Base-by-base conservation (phyloP, 1,140 invertebrate genomes). In the Chironomus tepperi region DNA sequence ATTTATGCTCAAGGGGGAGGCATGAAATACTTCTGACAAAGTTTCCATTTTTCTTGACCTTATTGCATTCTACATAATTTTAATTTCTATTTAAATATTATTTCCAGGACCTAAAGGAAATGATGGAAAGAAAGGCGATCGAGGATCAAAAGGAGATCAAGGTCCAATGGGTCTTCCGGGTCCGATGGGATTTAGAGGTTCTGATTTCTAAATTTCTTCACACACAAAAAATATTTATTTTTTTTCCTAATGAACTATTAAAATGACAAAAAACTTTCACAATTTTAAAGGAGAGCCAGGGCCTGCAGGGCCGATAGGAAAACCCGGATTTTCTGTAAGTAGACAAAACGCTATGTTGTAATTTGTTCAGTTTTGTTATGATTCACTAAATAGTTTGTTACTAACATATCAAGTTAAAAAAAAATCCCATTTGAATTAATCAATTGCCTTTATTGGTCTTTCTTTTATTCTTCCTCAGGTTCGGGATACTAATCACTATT, bases 91-190 rank as follows among this genome's bases (percentile, higher is more conserved):
- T 67, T 67, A n/a, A 78, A 85, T 91, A 81, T 92, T 93, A 74
- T 91, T 93, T 0, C 92, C 93, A 79, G 94, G 93, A 43, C 82
- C 86, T 16, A 86, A 90, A 67, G 94, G 92, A 65, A 80, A 90
- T 47, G 92, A 94, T 78, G 95, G 95, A 77, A 84, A 87, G 73
- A 96, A 96, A 85, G 95, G 95, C 78, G 91, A 93, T 77, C 93
- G 94, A 84, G 95, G 95, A 74, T 86, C 88, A 73, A 95, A 93
- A 84, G 95, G 95, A 74, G 93, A 96, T 84, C 89, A 91, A 73
- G 95, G 95, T 78, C 94, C 94, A 73, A 97, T 97, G 93, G 95
- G 95, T 81, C 86, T 97, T 81, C 95, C 95, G 7, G 42, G 42
- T 7, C 42, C 34, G 1, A 73, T 73, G 42, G 42, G 42, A 73